phyloP scores from a whole-genome alignment of 1,140 invertebrate genomes.

The Drosophila kepulauana region DNA sequence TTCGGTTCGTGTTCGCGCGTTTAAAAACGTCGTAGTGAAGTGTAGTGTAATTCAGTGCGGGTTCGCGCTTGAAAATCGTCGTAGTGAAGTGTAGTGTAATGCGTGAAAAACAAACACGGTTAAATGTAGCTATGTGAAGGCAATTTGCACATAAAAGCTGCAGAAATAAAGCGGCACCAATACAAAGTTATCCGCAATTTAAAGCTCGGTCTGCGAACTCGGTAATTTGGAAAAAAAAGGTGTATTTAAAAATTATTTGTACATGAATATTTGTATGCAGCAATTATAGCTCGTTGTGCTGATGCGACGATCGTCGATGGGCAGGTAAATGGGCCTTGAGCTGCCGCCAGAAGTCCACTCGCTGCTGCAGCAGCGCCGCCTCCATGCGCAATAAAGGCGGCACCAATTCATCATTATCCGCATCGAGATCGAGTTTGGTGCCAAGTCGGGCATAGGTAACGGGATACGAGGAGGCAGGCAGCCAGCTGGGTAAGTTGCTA shows the following conservation, averaged over 20 bases:
- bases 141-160: too few relatives aligned
- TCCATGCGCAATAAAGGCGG: slow-evolving; percentile 54
- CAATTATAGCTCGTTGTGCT: slow-evolving; percentile 52
- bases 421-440: slow-evolving; percentile 68
- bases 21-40: too few relatives aligned
- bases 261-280: too few relatives aligned
- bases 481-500: slow-evolving; percentile 84
- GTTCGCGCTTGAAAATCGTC: too few relatives aligned
- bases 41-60: too few relatives aligned
- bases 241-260: background rate
- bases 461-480: slow-evolving; percentile 79
- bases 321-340: slow-evolving; percentile 67
- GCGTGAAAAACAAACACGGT: too few relatives aligned
- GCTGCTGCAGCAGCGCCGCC: slow-evolving; percentile 61
- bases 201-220: too few relatives aligned
- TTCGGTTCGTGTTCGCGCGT: too few relatives aligned
- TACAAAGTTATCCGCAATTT: too few relatives aligned
- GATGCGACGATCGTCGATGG: slow-evolving; percentile 18
- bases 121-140: too few relatives aligned
- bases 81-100: too few relatives aligned
- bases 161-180: too few relatives aligned
- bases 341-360: slow-evolving; percentile 70
- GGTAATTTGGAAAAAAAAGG: background rate
- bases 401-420: slow-evolving; percentile 1
- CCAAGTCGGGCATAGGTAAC: slow-evolving; percentile 85